Conservation (phyloP, 2,113 vertebrate genomes). For the Takifugu bimaculatus region DNA sequence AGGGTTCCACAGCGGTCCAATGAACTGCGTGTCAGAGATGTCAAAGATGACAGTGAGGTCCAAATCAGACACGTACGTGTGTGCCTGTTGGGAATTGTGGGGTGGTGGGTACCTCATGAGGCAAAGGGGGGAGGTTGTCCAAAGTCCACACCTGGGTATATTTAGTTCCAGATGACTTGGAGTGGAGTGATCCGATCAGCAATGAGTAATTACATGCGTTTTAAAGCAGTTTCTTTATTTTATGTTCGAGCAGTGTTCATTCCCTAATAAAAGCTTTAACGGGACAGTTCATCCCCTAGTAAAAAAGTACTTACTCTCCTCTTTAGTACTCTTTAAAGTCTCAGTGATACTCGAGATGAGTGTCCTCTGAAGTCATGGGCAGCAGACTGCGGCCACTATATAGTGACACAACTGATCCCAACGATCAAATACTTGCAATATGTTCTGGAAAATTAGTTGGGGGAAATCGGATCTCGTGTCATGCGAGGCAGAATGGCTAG, state of each 20-base stretch:
- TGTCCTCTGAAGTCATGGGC: background rate
- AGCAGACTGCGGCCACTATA: too few relatives aligned
- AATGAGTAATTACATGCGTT: constrained; percentile 42
- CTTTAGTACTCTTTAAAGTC: background rate
- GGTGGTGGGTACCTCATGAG: constrained; percentile 1
- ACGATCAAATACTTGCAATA: too few relatives aligned
- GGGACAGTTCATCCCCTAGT: background rate
- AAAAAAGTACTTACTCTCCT: background rate
- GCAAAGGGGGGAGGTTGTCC: constrained; percentile 5
- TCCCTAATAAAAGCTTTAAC: background rate
- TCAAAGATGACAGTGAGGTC: constrained; percentile 39
- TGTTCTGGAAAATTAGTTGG: too few relatives aligned
- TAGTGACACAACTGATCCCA: too few relatives aligned
- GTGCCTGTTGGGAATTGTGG: constrained; percentile 3
- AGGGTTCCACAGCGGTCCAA: constrained; percentile 31
- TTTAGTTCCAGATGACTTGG: constrained; percentile 63
- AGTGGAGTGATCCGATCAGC: constrained; percentile 47
- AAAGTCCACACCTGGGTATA: constrained; percentile 53
- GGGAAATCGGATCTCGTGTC: too few relatives aligned
- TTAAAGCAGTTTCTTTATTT: constrained; percentile 22
- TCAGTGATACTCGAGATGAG: background rate
- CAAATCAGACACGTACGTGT: constrained; percentile 18
- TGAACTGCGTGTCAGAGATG: constrained; percentile 25
- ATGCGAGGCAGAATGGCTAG: too few relatives aligned
- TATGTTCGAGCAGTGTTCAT: constrained; percentile 4